Percentiles rank a stretch among this genome's conserved stretches.
Conservation (phyloP, 2,888 invertebrate species). For the Yponomeuta malinellus region DNA sequence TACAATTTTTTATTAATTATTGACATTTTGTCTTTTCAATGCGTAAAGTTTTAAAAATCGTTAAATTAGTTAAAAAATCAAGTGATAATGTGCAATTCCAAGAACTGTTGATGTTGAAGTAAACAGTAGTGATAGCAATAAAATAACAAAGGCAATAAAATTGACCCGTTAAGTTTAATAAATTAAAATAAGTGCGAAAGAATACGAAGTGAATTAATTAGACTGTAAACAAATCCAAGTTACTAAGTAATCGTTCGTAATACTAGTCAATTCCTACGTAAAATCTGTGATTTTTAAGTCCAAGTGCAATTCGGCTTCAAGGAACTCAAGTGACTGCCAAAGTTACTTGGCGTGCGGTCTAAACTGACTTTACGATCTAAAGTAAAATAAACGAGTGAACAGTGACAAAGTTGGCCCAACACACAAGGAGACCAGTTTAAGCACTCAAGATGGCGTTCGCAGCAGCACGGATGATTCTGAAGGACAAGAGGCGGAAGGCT, state of each 20-base stretch:
- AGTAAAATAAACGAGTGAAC: not conserved
- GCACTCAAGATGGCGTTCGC: slow-evolving; percentile 84
- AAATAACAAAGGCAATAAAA: slow-evolving; percentile 10
- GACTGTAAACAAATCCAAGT: slow-evolving; percentile 17
- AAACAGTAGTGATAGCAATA: slow-evolving; percentile 1
- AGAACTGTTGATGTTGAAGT: slow-evolving; percentile 2
- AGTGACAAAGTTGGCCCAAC: slow-evolving; percentile 26
- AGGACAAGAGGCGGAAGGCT: slow-evolving; percentile 87
- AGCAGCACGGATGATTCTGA: slow-evolving; percentile 88
- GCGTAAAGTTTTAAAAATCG: not conserved
- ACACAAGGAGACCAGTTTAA: slow-evolving; percentile 24
- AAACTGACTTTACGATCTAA: not conserved
- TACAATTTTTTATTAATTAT: not conserved
- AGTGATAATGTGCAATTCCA: slow-evolving; percentile 9
- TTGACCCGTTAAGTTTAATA: slow-evolving; percentile 11
- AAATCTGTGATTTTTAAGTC: slow-evolving; percentile 45
- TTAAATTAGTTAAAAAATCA: slow-evolving; percentile 4
- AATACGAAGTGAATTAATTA: slow-evolving; percentile 17
- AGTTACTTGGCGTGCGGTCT: slow-evolving; percentile 18
- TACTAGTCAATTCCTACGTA: slow-evolving; percentile 43
- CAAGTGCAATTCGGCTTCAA: slow-evolving; percentile 18
- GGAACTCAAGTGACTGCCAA: not conserved
- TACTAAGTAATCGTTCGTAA: slow-evolving; percentile 34
- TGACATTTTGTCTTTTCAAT: not conserved
- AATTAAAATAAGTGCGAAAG: slow-evolving; percentile 1